A percentile compares a stretch with the other conserved stretches of the same genome.
Conservation (phyloP, 2,888 invertebrate genomes). For the Pseudoips prasinana region DNA sequence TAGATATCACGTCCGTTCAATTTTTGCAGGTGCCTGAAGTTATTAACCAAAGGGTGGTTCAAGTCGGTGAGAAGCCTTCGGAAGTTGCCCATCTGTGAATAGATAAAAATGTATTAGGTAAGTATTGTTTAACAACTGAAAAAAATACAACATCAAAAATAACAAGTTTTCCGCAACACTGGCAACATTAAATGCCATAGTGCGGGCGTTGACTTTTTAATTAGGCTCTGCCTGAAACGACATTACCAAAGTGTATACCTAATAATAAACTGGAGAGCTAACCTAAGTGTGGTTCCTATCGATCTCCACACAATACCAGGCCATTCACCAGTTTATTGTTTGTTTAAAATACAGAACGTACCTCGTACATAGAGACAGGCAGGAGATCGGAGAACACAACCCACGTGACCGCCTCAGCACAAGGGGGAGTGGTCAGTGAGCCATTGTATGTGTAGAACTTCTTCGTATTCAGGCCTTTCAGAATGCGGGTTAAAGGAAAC, state of each 20-base stretch:
- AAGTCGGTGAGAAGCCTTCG: slow-evolving; percentile 84
- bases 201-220: too few species aligned
- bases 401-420: slow-evolving; percentile 91
- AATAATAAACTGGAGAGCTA: neutral
- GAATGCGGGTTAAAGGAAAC: slow-evolving; percentile 84
- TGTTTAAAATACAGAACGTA: too few species aligned
- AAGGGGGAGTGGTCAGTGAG: slow-evolving; percentile 91
- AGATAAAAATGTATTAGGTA: too few species aligned
- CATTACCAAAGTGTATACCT: neutral
- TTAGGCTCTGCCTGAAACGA: too few species aligned
- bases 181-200: too few species aligned
- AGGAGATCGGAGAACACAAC: slow-evolving; percentile 88
- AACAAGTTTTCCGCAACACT: too few species aligned
- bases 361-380: slow-evolving; percentile 87
- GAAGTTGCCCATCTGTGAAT: slow-evolving; percentile 84
- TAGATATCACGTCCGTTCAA: slow-evolving; percentile 86
- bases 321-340: too few species aligned
- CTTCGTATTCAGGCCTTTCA: slow-evolving; percentile 83
- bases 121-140: too few species aligned
- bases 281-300: too few species aligned
- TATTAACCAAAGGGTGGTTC: slow-evolving; percentile 85
- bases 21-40: slow-evolving; percentile 85
- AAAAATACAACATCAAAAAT: too few species aligned
- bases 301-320: too few species aligned
- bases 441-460: slow-evolving; percentile 90